These are phyloP conservation scores for Sebastes goodei DNA, from an alignment of 2,797 vertebrate species.

Conservation along the genomic window DNA sequence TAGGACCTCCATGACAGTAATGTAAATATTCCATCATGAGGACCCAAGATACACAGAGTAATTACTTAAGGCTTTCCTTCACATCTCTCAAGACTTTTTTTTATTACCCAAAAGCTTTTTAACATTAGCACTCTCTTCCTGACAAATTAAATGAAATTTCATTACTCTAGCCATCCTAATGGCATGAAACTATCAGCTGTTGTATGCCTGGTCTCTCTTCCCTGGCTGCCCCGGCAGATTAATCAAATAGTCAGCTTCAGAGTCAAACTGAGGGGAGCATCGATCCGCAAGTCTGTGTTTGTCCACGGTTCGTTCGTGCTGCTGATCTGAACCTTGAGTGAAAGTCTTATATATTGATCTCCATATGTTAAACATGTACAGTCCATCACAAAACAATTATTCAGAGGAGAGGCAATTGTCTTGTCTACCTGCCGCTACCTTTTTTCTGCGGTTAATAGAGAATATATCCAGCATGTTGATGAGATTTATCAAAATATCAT, in stretches of 20 bases:
- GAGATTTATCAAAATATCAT: not conserved
- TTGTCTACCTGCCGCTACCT: conserved; percentile 19
- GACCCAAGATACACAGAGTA: conserved; percentile 93
- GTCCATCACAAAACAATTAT: conserved; percentile 80
- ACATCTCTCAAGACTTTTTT: conserved; percentile 85
- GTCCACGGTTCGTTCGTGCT: conserved; percentile 66
- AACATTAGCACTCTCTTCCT: conserved; percentile 99
- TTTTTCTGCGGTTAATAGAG: conserved; percentile 11
- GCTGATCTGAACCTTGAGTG: conserved; percentile 77
- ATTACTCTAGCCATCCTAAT: conserved; percentile 98
- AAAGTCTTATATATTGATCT: conserved; percentile 81
- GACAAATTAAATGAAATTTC: conserved; percentile 99
- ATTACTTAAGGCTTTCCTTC: conserved; percentile 99
- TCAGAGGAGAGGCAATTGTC: conserved; percentile 62
- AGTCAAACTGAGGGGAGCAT: conserved; percentile 84
- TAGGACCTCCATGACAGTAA: conserved; percentile 92
- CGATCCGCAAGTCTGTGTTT: conserved; percentile 81
- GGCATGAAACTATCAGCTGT: conserved; percentile 92
- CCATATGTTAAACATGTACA: conserved; percentile 80
- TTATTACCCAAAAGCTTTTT: conserved; percentile 96
- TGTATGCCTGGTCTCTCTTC: conserved; percentile 87
- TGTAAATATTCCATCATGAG: conserved; percentile 97
- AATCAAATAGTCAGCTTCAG: conserved; percentile 86
- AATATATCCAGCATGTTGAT: conserved; percentile 1
- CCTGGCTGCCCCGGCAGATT: conserved; percentile 79